A percentile compares a stretch with the other conserved stretches of the same genome.
Evolutionary conservation across 2,113 vertebrate genomes (phyloP).

Genomic region (Micronycteris hirsuta): DNA sequence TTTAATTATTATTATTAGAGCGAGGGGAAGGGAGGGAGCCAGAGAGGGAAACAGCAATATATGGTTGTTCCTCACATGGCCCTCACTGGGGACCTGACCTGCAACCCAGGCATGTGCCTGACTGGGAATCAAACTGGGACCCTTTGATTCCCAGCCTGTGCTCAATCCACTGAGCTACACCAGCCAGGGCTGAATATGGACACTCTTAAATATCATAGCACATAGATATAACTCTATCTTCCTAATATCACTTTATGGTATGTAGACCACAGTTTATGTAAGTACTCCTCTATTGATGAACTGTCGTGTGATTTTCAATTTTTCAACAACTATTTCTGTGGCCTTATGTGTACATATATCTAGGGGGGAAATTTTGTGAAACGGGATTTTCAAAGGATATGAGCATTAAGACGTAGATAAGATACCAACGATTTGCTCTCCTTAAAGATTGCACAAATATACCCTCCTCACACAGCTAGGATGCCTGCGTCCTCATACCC

Average conservation of each 20-base stretch:
- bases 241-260: not conserved
- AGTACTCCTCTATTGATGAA: not conserved
- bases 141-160: too few species aligned
- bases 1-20: too few species aligned
- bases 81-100: too few species aligned
- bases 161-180: too few species aligned
- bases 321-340: not conserved
- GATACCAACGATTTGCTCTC: not conserved
- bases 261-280: not conserved
- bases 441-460: not conserved
- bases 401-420: not conserved
- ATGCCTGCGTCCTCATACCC: not conserved
- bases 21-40: too few species aligned
- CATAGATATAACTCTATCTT: not conserved
- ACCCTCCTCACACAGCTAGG: not conserved
- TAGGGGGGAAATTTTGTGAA: not conserved
- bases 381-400: not conserved
- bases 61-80: too few species aligned
- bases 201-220: not conserved
- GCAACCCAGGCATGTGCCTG: too few species aligned
- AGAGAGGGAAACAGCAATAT: too few species aligned
- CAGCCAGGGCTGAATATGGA: not conserved
- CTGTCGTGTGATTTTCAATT: not conserved
- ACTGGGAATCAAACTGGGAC: too few species aligned
- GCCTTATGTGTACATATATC: not conserved